A percentile compares a stretch with the other conserved stretches of the same genome.
Evolutionary conservation across 2,888 invertebrate genomes (phyloP).

Genomic region (Globia sparganii): DNA sequence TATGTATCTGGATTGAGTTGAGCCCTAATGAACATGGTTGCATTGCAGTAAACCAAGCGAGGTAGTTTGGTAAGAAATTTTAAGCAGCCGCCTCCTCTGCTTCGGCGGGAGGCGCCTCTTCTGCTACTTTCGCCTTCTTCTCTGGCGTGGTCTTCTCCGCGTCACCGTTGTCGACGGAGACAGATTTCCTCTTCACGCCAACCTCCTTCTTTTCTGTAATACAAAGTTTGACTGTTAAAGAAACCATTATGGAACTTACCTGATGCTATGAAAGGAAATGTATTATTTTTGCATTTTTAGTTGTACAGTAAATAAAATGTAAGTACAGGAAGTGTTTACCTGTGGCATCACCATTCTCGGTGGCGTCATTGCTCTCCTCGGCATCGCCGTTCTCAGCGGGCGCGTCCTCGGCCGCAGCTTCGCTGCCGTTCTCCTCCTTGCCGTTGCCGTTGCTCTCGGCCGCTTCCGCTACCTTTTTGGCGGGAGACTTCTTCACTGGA

Average conservation of each 20-base stretch:
- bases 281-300: background rate
- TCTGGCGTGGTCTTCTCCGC: slow-evolving; percentile 92
- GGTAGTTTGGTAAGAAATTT: slow-evolving; percentile 70
- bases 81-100: slow-evolving; percentile 91
- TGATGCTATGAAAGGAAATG: background rate
- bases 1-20: slow-evolving; percentile 84
- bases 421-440: slow-evolving; percentile 85
- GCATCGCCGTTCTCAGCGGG: slow-evolving; percentile 85
- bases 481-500: slow-evolving; percentile 88
- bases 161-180: slow-evolving; percentile 89
- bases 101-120: slow-evolving; percentile 90
- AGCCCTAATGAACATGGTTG: slow-evolving; percentile 86
- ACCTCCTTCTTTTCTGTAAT: slow-evolving; percentile 88
- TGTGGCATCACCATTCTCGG: slow-evolving; percentile 86
- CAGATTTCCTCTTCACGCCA: slow-evolving; percentile 93
- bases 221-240: slow-evolving; percentile 16
- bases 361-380: slow-evolving; percentile 88
- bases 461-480: slow-evolving; percentile 86
- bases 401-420: slow-evolving; percentile 80
- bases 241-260: background rate
- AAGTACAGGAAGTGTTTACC: slow-evolving; percentile 72
- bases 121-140: slow-evolving; percentile 93
- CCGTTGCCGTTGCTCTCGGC: slow-evolving; percentile 83
- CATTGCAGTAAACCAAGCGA: slow-evolving; percentile 89
- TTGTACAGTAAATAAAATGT: background rate